A percentile compares a stretch with the other conserved stretches of the same genome.
Evolutionary conservation across 2,113 vertebrate genomes (phyloP).

Genomic region (Leptosomus discolor): DNA sequence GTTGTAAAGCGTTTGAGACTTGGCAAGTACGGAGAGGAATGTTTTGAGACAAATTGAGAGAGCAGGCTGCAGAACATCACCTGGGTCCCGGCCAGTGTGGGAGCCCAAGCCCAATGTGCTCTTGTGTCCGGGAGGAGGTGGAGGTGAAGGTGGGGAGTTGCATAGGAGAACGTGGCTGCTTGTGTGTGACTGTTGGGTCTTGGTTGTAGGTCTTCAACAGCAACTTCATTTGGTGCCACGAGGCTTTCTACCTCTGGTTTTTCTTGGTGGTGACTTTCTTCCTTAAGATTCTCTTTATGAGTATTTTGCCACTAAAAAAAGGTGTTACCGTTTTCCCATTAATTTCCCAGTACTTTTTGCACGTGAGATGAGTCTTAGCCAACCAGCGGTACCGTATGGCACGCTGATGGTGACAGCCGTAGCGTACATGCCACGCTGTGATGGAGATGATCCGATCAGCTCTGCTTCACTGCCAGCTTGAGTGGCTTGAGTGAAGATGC

Average conservation of each 20-base stretch:
- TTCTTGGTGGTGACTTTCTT: neutral
- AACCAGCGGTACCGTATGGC: accelerated
- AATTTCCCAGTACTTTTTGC: neutral
- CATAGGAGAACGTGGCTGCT: neutral
- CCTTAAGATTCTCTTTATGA: neutral
- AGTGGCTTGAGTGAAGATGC: neutral
- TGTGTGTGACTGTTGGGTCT: neutral
- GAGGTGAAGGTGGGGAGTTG: neutral
- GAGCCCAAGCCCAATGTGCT: neutral
- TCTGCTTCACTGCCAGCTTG: neutral
- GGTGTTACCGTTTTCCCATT: neutral
- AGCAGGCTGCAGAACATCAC: neutral
- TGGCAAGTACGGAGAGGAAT: neutral
- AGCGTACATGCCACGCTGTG: no score
- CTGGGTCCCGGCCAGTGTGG: neutral
- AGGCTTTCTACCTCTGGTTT: neutral
- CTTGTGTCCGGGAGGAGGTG: accelerated
- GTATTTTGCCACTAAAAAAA: neutral
- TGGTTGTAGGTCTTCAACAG: neutral
- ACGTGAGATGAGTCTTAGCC: neutral
- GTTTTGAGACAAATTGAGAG: neutral
- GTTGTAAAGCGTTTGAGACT: neutral
- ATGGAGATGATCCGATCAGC: neutral
- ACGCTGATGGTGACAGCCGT: no score
- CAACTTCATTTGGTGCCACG: accelerated